A percentile compares a stretch with the other conserved stretches of the same genome.
Conservation (phyloP, 2,797 vertebrate species). For the Scolopax rusticola region DNA sequence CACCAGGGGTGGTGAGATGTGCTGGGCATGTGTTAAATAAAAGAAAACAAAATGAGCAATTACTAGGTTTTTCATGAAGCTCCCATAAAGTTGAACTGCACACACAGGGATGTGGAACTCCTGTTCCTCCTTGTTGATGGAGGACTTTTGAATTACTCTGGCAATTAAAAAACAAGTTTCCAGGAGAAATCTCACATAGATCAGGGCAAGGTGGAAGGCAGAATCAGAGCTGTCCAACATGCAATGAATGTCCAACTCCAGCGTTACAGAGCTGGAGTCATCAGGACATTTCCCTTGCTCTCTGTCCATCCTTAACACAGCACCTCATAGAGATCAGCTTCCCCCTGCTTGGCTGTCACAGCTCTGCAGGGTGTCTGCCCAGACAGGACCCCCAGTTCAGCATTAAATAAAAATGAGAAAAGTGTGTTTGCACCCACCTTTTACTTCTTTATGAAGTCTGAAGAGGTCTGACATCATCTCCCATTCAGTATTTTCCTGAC, state of each 20-base stretch:
- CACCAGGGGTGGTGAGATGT: neutral
- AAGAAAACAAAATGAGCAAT: neutral
- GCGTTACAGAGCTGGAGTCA: neutral
- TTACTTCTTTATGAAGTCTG: neutral
- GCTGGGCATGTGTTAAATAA: rapidly evolving
- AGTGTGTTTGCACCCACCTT: neutral
- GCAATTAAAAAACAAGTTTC: neutral
- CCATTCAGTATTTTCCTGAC: neutral
- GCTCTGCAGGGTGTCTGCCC: neutral
- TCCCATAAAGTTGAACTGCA: neutral
- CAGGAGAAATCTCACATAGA: neutral
- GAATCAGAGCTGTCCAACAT: neutral
- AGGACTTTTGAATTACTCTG: neutral
- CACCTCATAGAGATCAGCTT: neutral
- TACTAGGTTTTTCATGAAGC: neutral
- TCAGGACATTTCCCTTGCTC: neutral
- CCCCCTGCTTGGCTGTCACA: neutral
- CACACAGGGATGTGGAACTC: too few relatives aligned
- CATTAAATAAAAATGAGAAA: neutral
- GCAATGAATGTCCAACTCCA: too few relatives aligned
- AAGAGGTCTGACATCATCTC: neutral
- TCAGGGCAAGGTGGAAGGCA: neutral
- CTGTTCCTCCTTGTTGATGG: neutral
- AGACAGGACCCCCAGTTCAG: neutral
- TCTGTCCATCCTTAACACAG: neutral